Evolutionary conservation across 2,797 vertebrate species (phyloP), one percentile per base, ranked within the genome.

Genomic region (Prunella strophiata): DNA sequence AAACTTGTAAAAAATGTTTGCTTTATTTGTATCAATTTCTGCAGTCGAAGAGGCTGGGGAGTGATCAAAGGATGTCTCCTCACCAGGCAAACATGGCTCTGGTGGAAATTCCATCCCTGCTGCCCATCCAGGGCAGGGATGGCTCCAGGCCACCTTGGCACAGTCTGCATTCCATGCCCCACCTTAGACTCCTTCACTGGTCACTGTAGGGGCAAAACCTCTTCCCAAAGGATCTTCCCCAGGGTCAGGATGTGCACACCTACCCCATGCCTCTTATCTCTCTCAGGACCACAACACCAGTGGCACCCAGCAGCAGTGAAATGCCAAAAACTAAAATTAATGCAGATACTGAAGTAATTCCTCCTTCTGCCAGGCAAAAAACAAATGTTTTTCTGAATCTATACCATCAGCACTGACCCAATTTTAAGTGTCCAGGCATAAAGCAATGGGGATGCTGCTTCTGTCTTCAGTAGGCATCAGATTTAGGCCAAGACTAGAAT

Each of bases 11-110:
- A 77, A 89, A 55, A 36, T 5, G 8, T 61, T 94, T 88, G 58
- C 89, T 88, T 94, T 93, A 68, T 93, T 70, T 90, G 73, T 38
- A 92, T 74, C 71, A 73, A 70, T 95, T 79, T 82, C 57, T 79
- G 45, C n/a, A 87, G 20, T 17, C 27, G n/a, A 34, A 13, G 72
- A 83, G 63, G 21, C 36, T 8, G 23, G 73, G 32, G 42, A 74
- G n/a, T 3, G 12, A 55, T 34, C 72, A 68, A 30, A 61, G 78
- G 52, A 40, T 21, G 13, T 16, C 29, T 57, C 25, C 26, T 75
- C 30, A 27, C 2, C 13, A 16, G 29, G 7, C 12, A 87, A 11
- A 5, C 3, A 3, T 3, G 34, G 21, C 30, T 45, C 16, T 29
- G 17, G 4, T 9, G 67, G 74, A 71, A 91, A 50, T 2, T 6